Evolutionary conservation across 2,113 vertebrate species (phyloP).

Genomic region (Nyctibius bracteatus): DNA sequence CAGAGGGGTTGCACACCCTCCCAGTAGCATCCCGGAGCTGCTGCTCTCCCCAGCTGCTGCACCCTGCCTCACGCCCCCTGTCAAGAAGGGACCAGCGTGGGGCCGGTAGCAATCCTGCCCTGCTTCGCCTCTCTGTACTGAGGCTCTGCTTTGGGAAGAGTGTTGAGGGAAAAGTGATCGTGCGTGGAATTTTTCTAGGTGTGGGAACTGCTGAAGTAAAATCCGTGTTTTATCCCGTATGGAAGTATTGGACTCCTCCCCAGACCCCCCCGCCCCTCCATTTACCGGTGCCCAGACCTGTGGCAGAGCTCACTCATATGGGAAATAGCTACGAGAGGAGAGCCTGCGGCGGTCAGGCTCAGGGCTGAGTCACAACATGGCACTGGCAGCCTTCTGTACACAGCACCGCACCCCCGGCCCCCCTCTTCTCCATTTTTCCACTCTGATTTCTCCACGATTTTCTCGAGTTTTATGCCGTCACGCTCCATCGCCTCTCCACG

Average conservation of each 20-base stretch:
- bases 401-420: rapidly evolving
- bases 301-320: rapidly evolving
- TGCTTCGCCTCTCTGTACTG: not conserved
- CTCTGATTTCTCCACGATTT: not conserved
- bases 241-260: not conserved
- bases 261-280: rapidly evolving
- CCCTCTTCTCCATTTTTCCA: not conserved
- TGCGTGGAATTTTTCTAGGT: not conserved
- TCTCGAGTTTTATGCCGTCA: not conserved
- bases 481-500: rapidly evolving
- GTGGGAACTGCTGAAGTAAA: not conserved
- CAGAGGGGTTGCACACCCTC: rapidly evolving
- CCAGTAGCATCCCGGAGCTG: not conserved
- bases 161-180: not conserved
- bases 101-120: too few relatives aligned
- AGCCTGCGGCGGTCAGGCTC: not conserved
- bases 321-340: not conserved
- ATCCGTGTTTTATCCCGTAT: rapidly evolving
- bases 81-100: rapidly evolving
- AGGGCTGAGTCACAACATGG: not conserved
- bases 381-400: not conserved
- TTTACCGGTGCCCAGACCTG: not conserved
- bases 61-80: rapidly evolving
- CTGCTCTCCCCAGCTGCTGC: not conserved
- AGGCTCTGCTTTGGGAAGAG: not conserved